A percentile compares a stretch with the other conserved stretches of the same genome.
phyloP scores from a whole-genome alignment of 30 jellyfish, hydroid and myxozoan genomes.

The Hydractinia echinata region DNA sequence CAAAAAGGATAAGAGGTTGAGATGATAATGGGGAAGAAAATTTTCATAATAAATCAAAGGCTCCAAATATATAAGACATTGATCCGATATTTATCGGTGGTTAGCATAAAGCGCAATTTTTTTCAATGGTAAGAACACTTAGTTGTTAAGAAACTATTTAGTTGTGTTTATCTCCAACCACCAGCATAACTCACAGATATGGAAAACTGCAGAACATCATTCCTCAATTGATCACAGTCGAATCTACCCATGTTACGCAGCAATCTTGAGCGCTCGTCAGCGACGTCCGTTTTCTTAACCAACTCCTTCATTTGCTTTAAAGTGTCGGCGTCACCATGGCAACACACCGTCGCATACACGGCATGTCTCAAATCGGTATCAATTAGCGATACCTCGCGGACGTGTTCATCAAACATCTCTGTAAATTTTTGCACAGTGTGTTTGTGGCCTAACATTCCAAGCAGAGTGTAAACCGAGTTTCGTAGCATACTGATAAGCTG shows the following conservation, averaged over 20 bases:
- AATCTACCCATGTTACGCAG: constrained; percentile 71
- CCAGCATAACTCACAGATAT: constrained; percentile 69
- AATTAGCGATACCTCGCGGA: constrained; percentile 51
- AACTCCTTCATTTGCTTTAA: constrained; percentile 62
- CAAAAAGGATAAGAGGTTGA: no score
- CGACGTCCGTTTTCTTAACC: constrained; percentile 60
- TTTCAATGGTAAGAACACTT: no score
- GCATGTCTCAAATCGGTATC: constrained; percentile 87
- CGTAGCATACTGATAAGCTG: constrained; percentile 76
- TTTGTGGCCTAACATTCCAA: constrained; percentile 75
- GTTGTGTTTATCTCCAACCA: no score
- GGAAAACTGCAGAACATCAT: constrained; percentile 64
- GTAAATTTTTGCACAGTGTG: constrained; percentile 57
- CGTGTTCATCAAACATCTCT: constrained; percentile 63
- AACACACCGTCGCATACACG: constrained; percentile 56
- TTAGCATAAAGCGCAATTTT: no score
- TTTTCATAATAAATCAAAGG: no score
- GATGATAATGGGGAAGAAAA: no score
- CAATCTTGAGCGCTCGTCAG: constrained; percentile 77
- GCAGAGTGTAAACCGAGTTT: constrained; percentile 54
- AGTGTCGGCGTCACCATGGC: constrained; percentile 63
- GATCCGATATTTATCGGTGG: no score
- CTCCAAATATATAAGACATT: no score
- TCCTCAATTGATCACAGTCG: constrained; percentile 50
- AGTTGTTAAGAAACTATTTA: no score